Percentiles rank a stretch among this genome's conserved stretches.
phyloP scores from a whole-genome alignment of 1,140 invertebrate species.

The Polypedilum pembai region DNA sequence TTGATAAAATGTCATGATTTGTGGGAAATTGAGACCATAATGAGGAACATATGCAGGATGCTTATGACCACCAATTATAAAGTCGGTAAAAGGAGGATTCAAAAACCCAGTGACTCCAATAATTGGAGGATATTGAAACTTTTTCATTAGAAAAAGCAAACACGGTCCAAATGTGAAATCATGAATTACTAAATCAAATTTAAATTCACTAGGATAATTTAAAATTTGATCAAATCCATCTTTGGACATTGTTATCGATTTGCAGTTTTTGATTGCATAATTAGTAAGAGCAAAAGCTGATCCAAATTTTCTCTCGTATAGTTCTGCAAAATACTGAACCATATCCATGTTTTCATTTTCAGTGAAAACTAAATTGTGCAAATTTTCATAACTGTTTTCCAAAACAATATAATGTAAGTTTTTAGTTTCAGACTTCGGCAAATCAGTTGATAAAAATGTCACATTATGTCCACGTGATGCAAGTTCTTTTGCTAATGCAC shows the following conservation, averaged over 20 bases:
- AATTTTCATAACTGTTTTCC: conserved; percentile 33
- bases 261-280: not conserved
- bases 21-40: not conserved
- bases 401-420: conserved; percentile 35
- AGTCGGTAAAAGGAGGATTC: not conserved
- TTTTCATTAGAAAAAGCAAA: not conserved
- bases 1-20: conserved; percentile 23
- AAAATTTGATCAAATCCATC: conserved; percentile 24
- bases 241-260: not conserved
- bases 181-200: conserved; percentile 28
- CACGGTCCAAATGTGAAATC: conserved; percentile 29
- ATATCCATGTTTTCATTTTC: not conserved
- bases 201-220: conserved; percentile 29
- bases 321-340: not conserved
- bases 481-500: conserved; percentile 32
- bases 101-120: not conserved
- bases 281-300: not conserved
- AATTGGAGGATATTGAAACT: conserved; percentile 29
- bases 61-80: not conserved
- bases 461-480: conserved; percentile 34
- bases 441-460: conserved; percentile 34
- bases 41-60: conserved; percentile 24
- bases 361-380: not conserved
- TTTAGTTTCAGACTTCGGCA: conserved; percentile 29
- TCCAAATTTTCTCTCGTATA: not conserved